Evolutionary conservation across 2,797 vertebrate species (phyloP).

Genomic region (Muscicapa striata): DNA sequence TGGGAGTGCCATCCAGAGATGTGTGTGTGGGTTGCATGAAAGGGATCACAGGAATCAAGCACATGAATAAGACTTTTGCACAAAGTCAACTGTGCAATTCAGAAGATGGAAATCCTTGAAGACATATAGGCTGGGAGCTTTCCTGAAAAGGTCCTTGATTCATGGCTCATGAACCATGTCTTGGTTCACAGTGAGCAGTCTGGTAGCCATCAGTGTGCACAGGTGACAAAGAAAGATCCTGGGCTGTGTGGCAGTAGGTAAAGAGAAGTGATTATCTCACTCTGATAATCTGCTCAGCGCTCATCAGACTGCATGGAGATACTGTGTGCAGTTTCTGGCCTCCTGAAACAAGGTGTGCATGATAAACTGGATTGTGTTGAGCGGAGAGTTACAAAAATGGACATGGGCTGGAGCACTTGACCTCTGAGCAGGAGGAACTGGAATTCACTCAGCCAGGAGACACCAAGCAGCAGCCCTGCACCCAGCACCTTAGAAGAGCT

Average conservation of each 20-base stretch:
- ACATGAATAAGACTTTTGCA: not conserved
- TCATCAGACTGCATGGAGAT: not conserved
- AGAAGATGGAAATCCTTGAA: not conserved
- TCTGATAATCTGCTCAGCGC: not conserved
- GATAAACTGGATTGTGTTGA: not conserved
- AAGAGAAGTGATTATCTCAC: not conserved
- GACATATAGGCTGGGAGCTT: not conserved
- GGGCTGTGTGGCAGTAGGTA: not conserved
- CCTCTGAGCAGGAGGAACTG: not conserved
- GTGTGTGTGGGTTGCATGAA: not conserved
- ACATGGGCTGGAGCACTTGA: not conserved
- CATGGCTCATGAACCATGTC: not conserved
- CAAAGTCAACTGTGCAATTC: accelerated
- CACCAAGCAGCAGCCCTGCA: accelerated
- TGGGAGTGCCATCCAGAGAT: not conserved
- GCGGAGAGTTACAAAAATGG: not conserved
- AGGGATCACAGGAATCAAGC: not conserved
- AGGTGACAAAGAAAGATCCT: not conserved
- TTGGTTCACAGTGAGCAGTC: not conserved
- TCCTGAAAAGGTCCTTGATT: not conserved
- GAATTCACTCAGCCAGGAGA: not conserved
- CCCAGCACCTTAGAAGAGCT: not conserved
- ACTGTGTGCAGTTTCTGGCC: not conserved
- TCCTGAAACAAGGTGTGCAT: not conserved
- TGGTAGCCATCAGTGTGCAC: not conserved